Percentiles rank a stretch among this genome's conserved stretches.
Evolutionary conservation across 2,888 invertebrate genomes (phyloP).

Genomic region (Malthinus seriepunctatus): DNA sequence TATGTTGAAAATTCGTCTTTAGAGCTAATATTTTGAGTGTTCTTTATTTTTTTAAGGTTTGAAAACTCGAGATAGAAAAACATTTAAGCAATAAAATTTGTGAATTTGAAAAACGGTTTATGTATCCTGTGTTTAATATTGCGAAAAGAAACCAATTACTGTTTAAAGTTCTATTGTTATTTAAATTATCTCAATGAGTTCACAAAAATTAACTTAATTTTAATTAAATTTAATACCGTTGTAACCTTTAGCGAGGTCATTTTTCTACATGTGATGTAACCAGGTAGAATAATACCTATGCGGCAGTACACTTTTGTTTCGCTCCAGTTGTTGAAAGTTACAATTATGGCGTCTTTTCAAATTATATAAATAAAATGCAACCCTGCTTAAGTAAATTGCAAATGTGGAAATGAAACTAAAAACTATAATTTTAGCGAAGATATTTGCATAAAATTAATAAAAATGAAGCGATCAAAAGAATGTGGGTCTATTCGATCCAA

Average conservation of each 20-base stretch:
- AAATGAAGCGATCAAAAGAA: constrained; percentile 1
- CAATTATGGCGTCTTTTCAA: constrained; percentile 17
- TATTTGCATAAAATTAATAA: constrained; percentile 15
- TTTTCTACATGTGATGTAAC: constrained; percentile 14
- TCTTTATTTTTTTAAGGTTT: too few species aligned
- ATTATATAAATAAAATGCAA: constrained; percentile 7
- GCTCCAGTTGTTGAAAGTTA: constrained; percentile 17
- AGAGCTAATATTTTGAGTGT: too few species aligned
- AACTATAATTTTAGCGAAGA: constrained; percentile 16
- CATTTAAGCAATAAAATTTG: too few species aligned
- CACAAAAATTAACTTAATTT: too few species aligned
- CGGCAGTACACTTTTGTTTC: constrained; percentile 19
- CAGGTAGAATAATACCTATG: constrained; percentile 3
- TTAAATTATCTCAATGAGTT: too few species aligned
- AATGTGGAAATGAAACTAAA: constrained; percentile 10
- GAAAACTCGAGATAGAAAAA: too few species aligned
- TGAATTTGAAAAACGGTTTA: too few species aligned
- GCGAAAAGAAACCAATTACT: too few species aligned
- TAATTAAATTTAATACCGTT: neutral
- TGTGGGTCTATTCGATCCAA: neutral
- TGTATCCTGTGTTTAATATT: too few species aligned
- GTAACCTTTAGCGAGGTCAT: constrained; percentile 15
- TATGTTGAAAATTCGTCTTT: too few species aligned
- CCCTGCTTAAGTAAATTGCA: constrained; percentile 17
- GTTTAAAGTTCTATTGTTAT: too few species aligned